Conservation (phyloP, 2,888 invertebrate species). For the Scaptomyza tumidula region DNA sequence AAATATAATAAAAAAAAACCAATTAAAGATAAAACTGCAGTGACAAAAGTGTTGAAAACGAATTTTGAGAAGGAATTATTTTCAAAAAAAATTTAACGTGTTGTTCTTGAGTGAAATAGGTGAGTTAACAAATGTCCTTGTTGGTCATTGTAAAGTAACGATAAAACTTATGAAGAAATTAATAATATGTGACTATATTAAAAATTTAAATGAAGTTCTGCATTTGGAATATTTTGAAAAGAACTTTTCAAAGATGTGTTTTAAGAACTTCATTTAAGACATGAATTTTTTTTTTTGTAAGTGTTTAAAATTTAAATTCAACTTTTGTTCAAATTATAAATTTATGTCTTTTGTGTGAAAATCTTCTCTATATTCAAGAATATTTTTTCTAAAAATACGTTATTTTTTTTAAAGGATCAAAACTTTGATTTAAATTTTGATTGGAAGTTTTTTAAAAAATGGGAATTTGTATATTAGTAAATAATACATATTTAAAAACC, state of each 20-base stretch:
- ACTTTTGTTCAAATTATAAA: too few relatives aligned
- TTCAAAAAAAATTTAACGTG: conserved; percentile 39
- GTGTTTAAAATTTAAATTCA: too few relatives aligned
- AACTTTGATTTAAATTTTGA: too few relatives aligned
- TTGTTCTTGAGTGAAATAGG: conserved; percentile 71
- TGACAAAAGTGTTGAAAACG: conserved; percentile 57
- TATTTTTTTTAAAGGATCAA: too few relatives aligned
- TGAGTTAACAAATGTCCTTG: conserved; percentile 60
- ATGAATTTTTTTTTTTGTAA: too few relatives aligned
- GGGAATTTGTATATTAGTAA: too few relatives aligned
- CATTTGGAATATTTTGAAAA: neutral
- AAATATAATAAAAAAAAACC: conserved; percentile 24
- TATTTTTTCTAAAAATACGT: too few relatives aligned
- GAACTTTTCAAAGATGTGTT: neutral
- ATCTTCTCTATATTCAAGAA: too few relatives aligned
- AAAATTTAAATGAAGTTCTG: neutral
- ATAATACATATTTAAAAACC: too few relatives aligned
- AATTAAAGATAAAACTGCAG: conserved; percentile 45
- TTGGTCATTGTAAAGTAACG: neutral
- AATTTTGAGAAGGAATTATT: conserved; percentile 41
- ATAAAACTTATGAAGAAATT: neutral
- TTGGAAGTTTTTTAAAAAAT: too few relatives aligned
- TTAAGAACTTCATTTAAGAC: too few relatives aligned
- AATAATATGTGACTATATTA: neutral
- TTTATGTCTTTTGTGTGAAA: too few relatives aligned